Base-by-base conservation (phyloP, 2,888 invertebrate genomes). In the Euplexia lucipara region DNA sequence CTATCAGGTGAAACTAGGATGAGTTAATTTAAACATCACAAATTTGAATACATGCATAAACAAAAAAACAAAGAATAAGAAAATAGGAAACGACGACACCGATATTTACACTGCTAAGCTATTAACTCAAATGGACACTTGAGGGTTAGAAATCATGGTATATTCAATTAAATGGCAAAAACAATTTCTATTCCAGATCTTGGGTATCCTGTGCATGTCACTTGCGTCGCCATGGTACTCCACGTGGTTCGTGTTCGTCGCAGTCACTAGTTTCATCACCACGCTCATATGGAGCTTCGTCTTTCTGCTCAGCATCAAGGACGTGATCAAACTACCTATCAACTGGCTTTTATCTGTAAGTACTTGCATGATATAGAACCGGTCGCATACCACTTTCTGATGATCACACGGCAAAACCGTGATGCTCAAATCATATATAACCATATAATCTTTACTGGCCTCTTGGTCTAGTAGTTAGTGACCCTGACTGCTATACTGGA, bases 161-260 rank as follows among this genome's bases (percentile, higher is more conserved):
- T n/a, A n/a, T n/a, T n/a, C n/a, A n/a, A n/a, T n/a, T 26, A 26
- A 26, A 26, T 26, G 26, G 26, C 26, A 26, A 26, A 2, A 5
- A 26, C 26, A 26, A 3, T 22, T 61, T 63, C 59, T 57, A 20
- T 89, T 97, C 48, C 96, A 98, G 98, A 81, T 97, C 53, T 88
- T 98, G 72, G 98, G 98, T 70, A 98, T 98, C 70, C 94, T 98
- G 83, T 98, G 98, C 85, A 98, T 98, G 98, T 96, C 97, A 14
- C 96, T 97, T 75, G 97, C 97, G 2, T 97, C 98, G 3, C 98
- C 98, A 7, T 92, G 89, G 78, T 92, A 90, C 53, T 97, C 98
- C 12, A 96, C 97, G 78, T 98, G 97, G 96, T 99, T 98, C 95
- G 96, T 98, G 66, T 98, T 98, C 88, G 98, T 98, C 56, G 97